A percentile compares a stretch with the other conserved stretches of the same genome.
These are phyloP conservation scores for Lasaia peninsularis DNA, from an alignment of 1,140 invertebrate genomes.

Conservation along the genomic window DNA sequence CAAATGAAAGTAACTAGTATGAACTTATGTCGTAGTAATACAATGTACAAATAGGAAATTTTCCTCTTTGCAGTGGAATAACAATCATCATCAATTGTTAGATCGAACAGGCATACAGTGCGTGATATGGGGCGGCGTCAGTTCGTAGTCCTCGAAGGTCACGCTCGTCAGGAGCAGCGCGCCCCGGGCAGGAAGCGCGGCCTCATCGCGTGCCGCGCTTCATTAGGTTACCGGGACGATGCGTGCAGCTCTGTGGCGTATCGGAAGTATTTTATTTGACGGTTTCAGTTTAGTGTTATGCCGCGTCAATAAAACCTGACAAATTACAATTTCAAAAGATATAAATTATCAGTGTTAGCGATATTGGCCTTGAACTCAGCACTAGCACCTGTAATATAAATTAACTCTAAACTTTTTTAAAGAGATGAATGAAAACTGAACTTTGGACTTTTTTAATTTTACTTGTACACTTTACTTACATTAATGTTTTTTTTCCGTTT, in stretches of 20 bases:
- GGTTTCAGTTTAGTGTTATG: neutral
- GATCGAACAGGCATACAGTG: neutral
- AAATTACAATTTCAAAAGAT: neutral
- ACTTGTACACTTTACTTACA: too few relatives aligned
- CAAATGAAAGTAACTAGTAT: too few relatives aligned
- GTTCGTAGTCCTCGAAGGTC: constrained; percentile 1
- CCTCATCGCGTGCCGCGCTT: neutral
- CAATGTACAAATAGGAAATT: too few relatives aligned
- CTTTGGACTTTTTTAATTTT: too few relatives aligned
- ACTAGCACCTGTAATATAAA: too few relatives aligned
- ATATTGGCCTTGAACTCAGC: too few relatives aligned
- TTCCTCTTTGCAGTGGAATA: too few relatives aligned
- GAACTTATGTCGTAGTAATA: too few relatives aligned
- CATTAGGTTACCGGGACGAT: neutral
- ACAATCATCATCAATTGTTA: too few relatives aligned
- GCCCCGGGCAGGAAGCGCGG: neutral
- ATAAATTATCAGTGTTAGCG: neutral
- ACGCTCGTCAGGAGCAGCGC: neutral
- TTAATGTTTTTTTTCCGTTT: too few relatives aligned
- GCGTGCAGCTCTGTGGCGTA: neutral
- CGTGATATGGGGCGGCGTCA: neutral
- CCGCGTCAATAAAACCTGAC: neutral
- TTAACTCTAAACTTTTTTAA: too few relatives aligned
- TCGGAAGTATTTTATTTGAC: constrained; percentile 4
- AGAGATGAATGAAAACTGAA: too few relatives aligned